Evolutionary conservation across 2,797 vertebrate genomes (phyloP), one percentile per base, ranked within the genome.

Genomic region (Scleropages formosus): DNA sequence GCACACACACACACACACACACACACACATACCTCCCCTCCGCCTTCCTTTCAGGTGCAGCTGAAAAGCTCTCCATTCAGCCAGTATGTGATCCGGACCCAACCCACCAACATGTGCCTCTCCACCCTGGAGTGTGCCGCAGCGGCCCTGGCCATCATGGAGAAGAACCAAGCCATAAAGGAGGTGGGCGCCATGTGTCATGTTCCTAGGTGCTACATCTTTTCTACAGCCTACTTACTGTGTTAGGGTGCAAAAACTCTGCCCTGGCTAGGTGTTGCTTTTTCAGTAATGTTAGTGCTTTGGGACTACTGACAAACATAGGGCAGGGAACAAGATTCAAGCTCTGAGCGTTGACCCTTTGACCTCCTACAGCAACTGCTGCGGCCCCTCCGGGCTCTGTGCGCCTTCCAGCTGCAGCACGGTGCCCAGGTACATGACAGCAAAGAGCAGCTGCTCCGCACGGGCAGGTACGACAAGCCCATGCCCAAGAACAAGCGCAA

Each of bases 401-500:
- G 97, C 78, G 93, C 95, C 79, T 99, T 98, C 88, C 97, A 99
- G 82, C 94, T 99, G 82, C 93, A 99, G 82, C 94, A 98, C 70
- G 97, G 97, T 13, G 96, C 98, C 83, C 95, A 97, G 86, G 85
- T 98, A 63, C 97, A 97, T 80, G 96, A 97, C 88, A 98, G 97
- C 91, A 98, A 98, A 83, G 96, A 99, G 39, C 93, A 98, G 74
- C 94, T 98, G 69, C 91, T 99, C 78, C 95, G 89, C 87, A 96
- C 91, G 68, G 96, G 96, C 78, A 91, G 96, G 84, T 98, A 98
- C 47, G 90, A 95, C 84, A 99, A 98, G 73, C 94, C 94, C 27
- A 94, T 98, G 95, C 98, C 98, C 89, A 96, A 95, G 86, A 99
- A 98, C 91, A 98, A 96, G 81, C 96, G 96, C 81, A 99, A 99